A percentile compares a stretch with the other conserved stretches of the same genome.
phyloP scores from a whole-genome alignment of 2,113 vertebrate species.

The Genyomyrus donnyi region DNA sequence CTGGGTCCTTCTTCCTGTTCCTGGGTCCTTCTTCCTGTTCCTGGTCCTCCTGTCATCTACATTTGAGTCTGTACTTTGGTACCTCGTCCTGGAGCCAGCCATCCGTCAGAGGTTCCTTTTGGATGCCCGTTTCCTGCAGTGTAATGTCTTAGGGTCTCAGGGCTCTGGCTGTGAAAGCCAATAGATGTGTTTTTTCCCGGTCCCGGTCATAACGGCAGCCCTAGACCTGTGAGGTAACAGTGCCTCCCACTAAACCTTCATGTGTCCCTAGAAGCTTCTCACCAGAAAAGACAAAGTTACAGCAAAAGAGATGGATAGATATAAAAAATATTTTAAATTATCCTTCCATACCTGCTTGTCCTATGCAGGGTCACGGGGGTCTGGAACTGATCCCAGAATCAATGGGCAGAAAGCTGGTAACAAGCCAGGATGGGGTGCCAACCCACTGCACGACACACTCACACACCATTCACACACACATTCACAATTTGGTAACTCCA shows the following conservation, averaged over 20 bases:
- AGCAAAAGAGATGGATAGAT: too few relatives aligned
- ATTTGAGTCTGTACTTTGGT: not conserved
- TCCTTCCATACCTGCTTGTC: not conserved
- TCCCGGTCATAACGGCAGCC: too few relatives aligned
- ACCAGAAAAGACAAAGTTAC: too few relatives aligned
- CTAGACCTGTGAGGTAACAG: too few relatives aligned
- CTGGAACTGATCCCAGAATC: not conserved
- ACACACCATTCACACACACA: too few relatives aligned
- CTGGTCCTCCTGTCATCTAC: not conserved
- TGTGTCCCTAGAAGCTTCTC: too few relatives aligned
- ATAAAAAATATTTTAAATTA: not conserved
- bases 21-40: not conserved
- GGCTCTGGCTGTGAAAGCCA: not conserved
- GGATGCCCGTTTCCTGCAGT: not conserved
- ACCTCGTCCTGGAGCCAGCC: not conserved
- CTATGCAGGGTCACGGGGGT: not conserved
- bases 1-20: not conserved
- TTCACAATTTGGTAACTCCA: too few relatives aligned
- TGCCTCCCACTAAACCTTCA: too few relatives aligned
- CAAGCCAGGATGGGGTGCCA: not conserved
- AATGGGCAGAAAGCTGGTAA: not conserved
- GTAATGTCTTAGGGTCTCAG: not conserved
- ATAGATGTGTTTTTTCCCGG: not conserved
- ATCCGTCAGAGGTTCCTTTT: not conserved
- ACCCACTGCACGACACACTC: not conserved